phyloP scores from a whole-genome alignment of 2,113 vertebrate species.

The Raja brachyura region DNA sequence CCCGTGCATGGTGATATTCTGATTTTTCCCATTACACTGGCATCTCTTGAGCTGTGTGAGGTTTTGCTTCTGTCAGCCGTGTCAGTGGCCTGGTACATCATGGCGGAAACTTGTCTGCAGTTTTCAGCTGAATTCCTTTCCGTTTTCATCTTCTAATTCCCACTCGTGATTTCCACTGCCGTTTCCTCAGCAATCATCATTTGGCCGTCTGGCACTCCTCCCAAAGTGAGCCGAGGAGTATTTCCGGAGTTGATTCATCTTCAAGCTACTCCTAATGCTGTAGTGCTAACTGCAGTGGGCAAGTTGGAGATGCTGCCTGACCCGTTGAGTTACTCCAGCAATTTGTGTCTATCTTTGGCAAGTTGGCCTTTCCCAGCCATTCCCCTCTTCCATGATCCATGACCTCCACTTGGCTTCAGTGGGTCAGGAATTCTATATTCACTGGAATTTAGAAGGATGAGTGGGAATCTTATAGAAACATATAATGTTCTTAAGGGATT shows the following conservation, averaged over 20 bases:
- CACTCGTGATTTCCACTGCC: background rate
- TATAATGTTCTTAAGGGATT: too few species aligned
- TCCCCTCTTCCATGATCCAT: too few species aligned
- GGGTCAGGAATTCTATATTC: too few species aligned
- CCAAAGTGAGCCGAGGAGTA: background rate
- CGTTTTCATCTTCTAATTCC: background rate
- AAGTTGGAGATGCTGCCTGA: too few species aligned
- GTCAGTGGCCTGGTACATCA: background rate
- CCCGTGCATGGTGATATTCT: background rate
- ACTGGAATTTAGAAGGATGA: too few species aligned
- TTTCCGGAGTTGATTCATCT: background rate
- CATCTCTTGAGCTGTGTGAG: background rate
- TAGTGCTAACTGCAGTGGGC: too few species aligned
- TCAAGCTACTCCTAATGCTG: background rate
- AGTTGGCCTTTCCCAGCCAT: too few species aligned
- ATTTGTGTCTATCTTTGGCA: too few species aligned
- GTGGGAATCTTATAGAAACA: too few species aligned
- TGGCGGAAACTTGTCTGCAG: background rate
- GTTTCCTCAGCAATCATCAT: background rate
- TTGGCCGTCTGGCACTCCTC: background rate
- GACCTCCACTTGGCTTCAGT: too few species aligned
- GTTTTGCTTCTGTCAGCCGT: background rate
- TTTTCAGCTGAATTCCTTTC: background rate
- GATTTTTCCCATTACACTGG: background rate
- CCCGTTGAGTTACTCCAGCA: too few species aligned